These are phyloP conservation scores for Chanos chanos DNA, from an alignment of 2,797 vertebrate species.

Conservation along the genomic window DNA sequence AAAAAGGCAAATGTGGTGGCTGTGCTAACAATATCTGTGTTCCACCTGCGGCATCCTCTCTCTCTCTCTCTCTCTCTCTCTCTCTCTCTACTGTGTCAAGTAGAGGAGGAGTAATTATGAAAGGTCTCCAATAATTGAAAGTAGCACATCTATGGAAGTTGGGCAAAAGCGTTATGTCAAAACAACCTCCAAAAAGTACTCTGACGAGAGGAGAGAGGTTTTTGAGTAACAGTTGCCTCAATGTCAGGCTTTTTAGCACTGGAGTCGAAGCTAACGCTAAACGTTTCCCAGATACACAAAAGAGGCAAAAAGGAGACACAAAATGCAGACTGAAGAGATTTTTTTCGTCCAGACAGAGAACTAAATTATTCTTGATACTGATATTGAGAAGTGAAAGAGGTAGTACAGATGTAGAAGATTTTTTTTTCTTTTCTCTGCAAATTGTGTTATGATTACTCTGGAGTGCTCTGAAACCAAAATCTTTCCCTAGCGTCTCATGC, in stretches of 20 bases:
- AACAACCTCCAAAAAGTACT: neutral
- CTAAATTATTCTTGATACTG: neutral
- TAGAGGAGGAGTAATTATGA: too few relatives aligned
- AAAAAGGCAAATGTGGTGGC: too few relatives aligned
- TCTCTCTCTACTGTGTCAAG: too few relatives aligned
- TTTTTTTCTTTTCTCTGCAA: too few relatives aligned
- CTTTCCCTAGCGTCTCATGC: conserved; percentile 28
- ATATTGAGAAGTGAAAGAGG: neutral
- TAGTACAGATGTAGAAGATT: neutral
- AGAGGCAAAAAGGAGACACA: conserved; percentile 1
- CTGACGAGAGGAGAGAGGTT: too few relatives aligned
- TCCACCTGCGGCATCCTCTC: neutral
- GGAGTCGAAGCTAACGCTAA: neutral
- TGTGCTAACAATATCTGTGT: neutral
- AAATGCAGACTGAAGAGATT: too few relatives aligned
- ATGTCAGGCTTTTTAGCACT: neutral
- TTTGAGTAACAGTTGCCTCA: too few relatives aligned
- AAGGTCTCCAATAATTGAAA: neutral
- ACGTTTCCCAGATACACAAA: conserved; percentile 3
- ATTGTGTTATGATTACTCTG: conserved; percentile 30
- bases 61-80: conserved; percentile 6
- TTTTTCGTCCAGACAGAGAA: neutral
- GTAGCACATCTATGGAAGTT: neutral
- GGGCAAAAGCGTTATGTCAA: neutral
- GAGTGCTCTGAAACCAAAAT: neutral